Evolutionary conservation across 2,888 invertebrate species (phyloP).

Genomic region (Orchesella flavescens): DNA sequence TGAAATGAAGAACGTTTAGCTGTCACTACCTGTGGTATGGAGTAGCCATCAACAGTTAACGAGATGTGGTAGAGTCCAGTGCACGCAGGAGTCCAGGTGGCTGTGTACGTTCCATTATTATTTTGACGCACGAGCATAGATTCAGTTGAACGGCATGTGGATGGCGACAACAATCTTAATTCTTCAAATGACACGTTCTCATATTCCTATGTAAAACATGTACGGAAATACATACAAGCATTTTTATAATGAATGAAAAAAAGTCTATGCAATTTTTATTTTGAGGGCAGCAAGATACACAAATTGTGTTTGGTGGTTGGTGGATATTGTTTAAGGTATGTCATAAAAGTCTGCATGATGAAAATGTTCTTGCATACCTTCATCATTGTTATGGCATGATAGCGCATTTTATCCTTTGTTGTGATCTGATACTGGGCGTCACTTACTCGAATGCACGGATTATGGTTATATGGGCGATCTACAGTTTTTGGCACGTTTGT

Average conservation of each 20-base stretch:
- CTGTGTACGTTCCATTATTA: slow-evolving; percentile 86
- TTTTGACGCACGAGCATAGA: slow-evolving; percentile 85
- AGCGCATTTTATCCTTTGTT: slow-evolving; percentile 91
- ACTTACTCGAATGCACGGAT: slow-evolving; percentile 47
- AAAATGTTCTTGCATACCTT: slow-evolving; percentile 77
- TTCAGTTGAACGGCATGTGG: slow-evolving; percentile 83
- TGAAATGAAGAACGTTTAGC: not conserved
- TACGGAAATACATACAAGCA: not conserved
- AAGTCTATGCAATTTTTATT: not conserved
- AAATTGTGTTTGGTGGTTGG: not conserved
- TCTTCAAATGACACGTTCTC: slow-evolving; percentile 97
- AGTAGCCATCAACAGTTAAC: slow-evolving; percentile 89
- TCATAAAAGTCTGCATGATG: not conserved
- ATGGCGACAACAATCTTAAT: slow-evolving; percentile 83
- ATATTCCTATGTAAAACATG: slow-evolving; percentile 79
- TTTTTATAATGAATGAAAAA: slow-evolving; percentile 7
- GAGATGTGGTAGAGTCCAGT: slow-evolving; percentile 92
- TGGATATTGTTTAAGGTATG: not conserved
- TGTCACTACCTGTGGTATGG: slow-evolving; percentile 79
- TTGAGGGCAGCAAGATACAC: not conserved
- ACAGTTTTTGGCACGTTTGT: slow-evolving; percentile 26
- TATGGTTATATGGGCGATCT: slow-evolving; percentile 19
- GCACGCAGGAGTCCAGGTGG: slow-evolving; percentile 92
- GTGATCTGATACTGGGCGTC: slow-evolving; percentile 88
- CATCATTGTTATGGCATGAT: slow-evolving; percentile 96